Evolutionary conservation across 2,797 vertebrate species (phyloP).

Genomic region (Chloroceryle inda): DNA sequence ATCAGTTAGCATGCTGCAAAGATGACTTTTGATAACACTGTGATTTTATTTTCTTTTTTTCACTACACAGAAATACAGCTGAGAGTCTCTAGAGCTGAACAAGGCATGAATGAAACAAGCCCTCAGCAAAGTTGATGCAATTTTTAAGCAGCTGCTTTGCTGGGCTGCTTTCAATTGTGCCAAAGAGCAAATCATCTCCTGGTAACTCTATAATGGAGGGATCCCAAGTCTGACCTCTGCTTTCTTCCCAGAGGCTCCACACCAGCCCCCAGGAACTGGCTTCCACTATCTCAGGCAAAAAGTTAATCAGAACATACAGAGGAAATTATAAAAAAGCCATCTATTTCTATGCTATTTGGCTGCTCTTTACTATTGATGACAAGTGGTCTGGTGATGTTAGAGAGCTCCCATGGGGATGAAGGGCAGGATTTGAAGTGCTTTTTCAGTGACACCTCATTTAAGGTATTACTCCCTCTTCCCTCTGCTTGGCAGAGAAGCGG

Average conservation of each 20-base stretch:
- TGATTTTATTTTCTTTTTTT: neutral
- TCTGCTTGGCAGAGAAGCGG: neutral
- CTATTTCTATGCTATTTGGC: constrained; percentile 11
- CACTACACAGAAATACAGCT: neutral
- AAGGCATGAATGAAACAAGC: neutral
- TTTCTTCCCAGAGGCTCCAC: neutral
- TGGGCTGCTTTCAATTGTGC: constrained; percentile 3
- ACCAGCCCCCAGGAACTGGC: neutral
- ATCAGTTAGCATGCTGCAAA: neutral
- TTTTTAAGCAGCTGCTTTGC: constrained; percentile 7
- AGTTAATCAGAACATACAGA: neutral
- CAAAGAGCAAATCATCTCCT: neutral
- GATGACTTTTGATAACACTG: rapidly evolving
- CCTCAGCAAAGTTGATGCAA: neutral
- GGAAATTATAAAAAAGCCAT: neutral
- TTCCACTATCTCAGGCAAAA: neutral
- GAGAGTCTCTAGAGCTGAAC: constrained; percentile 1
- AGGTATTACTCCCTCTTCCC: constrained; percentile 34
- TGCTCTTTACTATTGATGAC: neutral
- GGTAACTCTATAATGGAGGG: neutral
- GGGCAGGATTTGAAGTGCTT: neutral
- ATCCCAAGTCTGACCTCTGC: neutral
- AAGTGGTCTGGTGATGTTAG: neutral
- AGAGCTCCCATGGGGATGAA: neutral
- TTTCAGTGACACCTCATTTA: constrained; percentile 9